phyloP scores from a whole-genome alignment of 2,797 vertebrate species.

The Macroramphosus scolopax region DNA sequence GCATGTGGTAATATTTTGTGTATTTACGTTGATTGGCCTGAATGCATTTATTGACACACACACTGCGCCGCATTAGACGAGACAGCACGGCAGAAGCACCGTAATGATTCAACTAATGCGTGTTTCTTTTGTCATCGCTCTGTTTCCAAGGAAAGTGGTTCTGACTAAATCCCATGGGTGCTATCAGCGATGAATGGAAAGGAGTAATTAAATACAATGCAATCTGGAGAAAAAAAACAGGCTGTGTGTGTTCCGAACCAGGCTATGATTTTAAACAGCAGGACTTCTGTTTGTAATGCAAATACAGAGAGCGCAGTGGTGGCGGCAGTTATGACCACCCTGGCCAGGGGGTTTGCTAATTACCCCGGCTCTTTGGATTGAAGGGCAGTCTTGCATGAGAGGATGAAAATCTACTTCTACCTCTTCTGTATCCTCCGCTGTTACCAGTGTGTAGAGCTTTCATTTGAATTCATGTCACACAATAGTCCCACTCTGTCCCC shows the following conservation, averaged over 20 bases:
- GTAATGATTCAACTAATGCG: constrained; percentile 58
- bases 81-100: too few relatives aligned
- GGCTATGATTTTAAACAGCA: constrained; percentile 57
- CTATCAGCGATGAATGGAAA: constrained; percentile 61
- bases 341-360: constrained; percentile 58
- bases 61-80: too few relatives aligned
- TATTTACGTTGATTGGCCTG: too few relatives aligned
- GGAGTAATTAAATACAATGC: constrained; percentile 63
- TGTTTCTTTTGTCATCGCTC: constrained; percentile 58
- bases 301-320: constrained; percentile 45
- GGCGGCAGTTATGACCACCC: constrained; percentile 33
- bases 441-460: constrained; percentile 61
- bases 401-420: constrained; percentile 41
- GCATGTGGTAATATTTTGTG: too few relatives aligned
- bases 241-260: constrained; percentile 39
- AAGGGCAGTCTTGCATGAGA: constrained; percentile 46
- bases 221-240: constrained; percentile 62
- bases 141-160: constrained; percentile 65
- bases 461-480: constrained; percentile 77
- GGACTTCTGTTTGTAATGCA: constrained; percentile 66
- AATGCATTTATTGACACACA: too few relatives aligned
- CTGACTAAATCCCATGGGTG: constrained; percentile 62
- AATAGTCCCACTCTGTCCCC: constrained; percentile 61
- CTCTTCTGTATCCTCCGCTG: constrained; percentile 44
- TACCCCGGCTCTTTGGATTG: constrained; percentile 58